Conservation (phyloP, 2,888 invertebrate species). For the Onchidella celtica region DNA sequence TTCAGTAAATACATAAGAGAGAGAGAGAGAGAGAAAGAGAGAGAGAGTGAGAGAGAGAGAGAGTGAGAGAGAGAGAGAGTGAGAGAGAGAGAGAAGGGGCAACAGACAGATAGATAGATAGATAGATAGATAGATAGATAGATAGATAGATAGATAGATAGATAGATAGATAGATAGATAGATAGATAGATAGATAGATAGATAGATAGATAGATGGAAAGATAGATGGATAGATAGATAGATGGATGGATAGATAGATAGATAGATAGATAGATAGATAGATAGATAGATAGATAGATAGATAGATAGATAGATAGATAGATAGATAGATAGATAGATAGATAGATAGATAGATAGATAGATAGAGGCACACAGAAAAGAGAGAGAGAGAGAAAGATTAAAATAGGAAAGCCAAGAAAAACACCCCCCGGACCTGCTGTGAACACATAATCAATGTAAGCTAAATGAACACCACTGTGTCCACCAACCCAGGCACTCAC, state of each 20-base stretch:
- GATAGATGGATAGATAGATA: background rate
- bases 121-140: slow-evolving; percentile 6
- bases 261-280: background rate
- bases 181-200: background rate
- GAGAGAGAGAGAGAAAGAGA: slow-evolving; percentile 13
- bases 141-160: background rate
- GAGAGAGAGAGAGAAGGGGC: slow-evolving; percentile 27
- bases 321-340: background rate
- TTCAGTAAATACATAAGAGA: background rate
- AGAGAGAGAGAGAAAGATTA: too few relatives aligned
- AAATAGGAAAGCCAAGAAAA: too few relatives aligned
- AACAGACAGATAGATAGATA: background rate
- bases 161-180: background rate
- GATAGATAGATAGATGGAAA: background rate
- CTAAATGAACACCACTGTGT: too few relatives aligned
- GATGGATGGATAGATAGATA: background rate
- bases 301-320: background rate
- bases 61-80: slow-evolving; percentile 31
- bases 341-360: background rate
- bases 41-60: slow-evolving; percentile 25
- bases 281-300: background rate
- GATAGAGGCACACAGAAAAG: too few relatives aligned
- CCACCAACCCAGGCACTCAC: too few relatives aligned
- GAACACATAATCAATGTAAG: too few relatives aligned
- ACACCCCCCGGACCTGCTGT: background rate